These are phyloP conservation scores for Iguana delicatissima DNA, from an alignment of 2,797 vertebrate genomes.

Conservation along the genomic window DNA sequence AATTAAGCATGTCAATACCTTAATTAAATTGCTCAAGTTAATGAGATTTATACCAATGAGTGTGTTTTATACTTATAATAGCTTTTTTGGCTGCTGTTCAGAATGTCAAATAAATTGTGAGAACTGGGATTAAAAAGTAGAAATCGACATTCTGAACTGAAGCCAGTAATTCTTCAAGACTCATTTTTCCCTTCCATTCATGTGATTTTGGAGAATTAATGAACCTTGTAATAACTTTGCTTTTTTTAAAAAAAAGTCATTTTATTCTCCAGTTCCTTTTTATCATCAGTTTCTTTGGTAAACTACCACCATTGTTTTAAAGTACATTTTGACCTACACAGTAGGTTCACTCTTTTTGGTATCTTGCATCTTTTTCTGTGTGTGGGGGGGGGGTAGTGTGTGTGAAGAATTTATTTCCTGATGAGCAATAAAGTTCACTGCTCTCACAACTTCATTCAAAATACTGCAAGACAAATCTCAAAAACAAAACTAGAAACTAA, in stretches of 20 bases:
- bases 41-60: constrained; percentile 98
- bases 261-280: constrained; percentile 75
- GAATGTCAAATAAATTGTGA: constrained; percentile 95
- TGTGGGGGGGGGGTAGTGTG: no score
- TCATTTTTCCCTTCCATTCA: constrained; percentile 75
- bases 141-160: constrained; percentile 82
- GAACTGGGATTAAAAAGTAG: constrained; percentile 83
- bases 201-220: constrained; percentile 82
- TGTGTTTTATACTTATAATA: constrained; percentile 99
- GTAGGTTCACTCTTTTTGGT: constrained; percentile 4
- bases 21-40: constrained; percentile 99
- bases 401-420: not conserved
- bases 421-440: not conserved
- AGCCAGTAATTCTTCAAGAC: constrained; percentile 76
- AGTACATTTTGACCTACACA: constrained; percentile 58
- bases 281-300: constrained; percentile 74
- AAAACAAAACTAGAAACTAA: not conserved
- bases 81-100: constrained; percentile 97
- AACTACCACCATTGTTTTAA: constrained; percentile 67
- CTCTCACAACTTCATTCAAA: not conserved
- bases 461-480: not conserved
- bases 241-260: constrained; percentile 69
- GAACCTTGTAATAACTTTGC: constrained; percentile 76
- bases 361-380: not conserved
- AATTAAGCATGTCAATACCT: constrained; percentile 99